These are phyloP conservation scores for Nylanderia fulva DNA, from an alignment of 1,140 invertebrate genomes.

Conservation along the genomic window DNA sequence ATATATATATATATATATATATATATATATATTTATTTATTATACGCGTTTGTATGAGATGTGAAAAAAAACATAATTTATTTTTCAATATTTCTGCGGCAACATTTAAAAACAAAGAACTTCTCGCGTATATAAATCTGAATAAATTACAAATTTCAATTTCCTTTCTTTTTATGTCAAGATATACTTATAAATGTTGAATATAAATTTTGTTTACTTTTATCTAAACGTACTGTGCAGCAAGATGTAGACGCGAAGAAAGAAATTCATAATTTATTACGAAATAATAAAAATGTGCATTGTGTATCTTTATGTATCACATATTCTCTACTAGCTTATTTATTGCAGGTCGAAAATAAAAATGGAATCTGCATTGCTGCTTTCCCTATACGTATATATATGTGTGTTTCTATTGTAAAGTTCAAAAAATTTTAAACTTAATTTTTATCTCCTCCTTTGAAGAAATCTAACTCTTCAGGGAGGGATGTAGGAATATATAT, in stretches of 20 bases:
- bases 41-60: background rate
- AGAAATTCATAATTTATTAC: background rate
- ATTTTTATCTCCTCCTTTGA: no score
- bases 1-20: background rate
- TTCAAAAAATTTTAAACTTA: no score
- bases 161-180: background rate
- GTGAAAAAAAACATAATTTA: background rate
- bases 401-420: no score
- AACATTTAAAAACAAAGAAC: background rate
- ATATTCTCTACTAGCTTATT: background rate
- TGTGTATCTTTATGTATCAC: background rate
- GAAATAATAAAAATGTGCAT: background rate
- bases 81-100: background rate
- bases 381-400: no score
- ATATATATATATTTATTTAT: no score
- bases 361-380: background rate
- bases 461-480: no score
- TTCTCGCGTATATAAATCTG: background rate
- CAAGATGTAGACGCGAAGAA: background rate
- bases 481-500: no score
- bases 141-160: background rate
- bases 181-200: background rate
- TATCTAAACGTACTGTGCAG: background rate
- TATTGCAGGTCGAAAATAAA: slow-evolving; percentile 8
- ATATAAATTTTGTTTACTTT: background rate